Evolutionary conservation across 1,140 invertebrate genomes (phyloP), one percentile per base, ranked within the genome.

Genomic region (Hormaphis cornu): DNA sequence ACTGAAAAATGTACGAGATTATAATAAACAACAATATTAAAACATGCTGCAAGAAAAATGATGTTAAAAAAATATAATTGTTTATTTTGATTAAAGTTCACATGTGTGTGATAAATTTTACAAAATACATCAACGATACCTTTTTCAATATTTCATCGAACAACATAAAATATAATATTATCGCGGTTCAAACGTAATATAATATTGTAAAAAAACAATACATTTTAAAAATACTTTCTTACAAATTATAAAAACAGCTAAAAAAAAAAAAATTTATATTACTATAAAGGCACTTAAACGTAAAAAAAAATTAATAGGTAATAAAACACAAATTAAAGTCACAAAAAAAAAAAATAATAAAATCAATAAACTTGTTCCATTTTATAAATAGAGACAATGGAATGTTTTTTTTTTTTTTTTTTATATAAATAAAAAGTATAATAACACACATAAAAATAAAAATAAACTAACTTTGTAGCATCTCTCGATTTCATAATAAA

Each of bases 61-160:
- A 46, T 35, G 28, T 50, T 66, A 66, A 28, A 66, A 66, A 66
- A 50, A 66, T 66, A 66, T 66, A 66, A 66, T 66, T 66, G 35
- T 33, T 50, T 12, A 30, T 50, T 66, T 66, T 66, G 61, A 66
- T 66, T 50, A 50, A 48, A 66, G 33, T 66, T 66, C 26, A 66
- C 42, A 48, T 50, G 12, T 48, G 50, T 16, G 44, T 50, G 35
- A 66, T 48, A 50, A 66, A 50, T 35, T 4, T 20, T 66, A 12
- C 20, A 66, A 48, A 30, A 66, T 35, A 50, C 20, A 58, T 48
- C 14, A 50, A 66, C 44, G 50, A 14, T 48, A 16, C 46, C 50
- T 30, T 63, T 46, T 63, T 48, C 44, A 66, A 50, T 44, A 48
- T 33, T 66, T 66, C 18, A 50, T 33, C 20, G 28, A 50, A 66